Percentiles rank a stretch among this genome's conserved stretches.
Evolutionary conservation across 1,140 invertebrate species (phyloP).

Genomic region (Sminthurides bifidus): DNA sequence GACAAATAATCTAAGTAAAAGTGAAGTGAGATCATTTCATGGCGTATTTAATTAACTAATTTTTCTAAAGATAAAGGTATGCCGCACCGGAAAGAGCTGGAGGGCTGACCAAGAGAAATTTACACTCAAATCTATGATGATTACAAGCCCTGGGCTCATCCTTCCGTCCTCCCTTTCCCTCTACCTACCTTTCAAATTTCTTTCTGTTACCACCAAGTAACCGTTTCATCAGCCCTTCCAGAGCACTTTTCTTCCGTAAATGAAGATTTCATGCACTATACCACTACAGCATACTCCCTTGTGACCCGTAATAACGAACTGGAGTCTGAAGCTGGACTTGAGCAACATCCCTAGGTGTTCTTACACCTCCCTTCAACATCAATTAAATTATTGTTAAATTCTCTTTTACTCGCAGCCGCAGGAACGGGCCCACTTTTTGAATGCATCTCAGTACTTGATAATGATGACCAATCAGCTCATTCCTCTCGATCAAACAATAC

Average conservation of each 20-base stretch:
- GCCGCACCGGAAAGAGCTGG: background rate
- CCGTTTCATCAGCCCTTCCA: background rate
- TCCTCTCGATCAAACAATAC: no score
- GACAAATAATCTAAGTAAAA: slow-evolving; percentile 5
- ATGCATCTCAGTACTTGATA: no score
- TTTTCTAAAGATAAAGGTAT: background rate
- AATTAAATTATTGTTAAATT: no score
- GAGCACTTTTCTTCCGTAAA: no score
- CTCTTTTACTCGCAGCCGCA: no score
- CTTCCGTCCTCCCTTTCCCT: background rate
- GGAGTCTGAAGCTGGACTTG: background rate
- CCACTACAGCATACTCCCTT: background rate
- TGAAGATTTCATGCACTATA: background rate
- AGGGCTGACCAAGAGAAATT: slow-evolving; percentile 9
- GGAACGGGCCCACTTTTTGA: no score
- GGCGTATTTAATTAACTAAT: slow-evolving; percentile 6
- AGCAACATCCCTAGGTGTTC: no score
- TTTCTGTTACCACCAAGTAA: background rate
- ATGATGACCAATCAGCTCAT: no score
- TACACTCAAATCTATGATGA: slow-evolving; percentile 3
- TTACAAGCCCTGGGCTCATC: background rate
- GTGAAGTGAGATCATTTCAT: slow-evolving; percentile 5
- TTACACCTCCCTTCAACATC: no score
- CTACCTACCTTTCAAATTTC: background rate
- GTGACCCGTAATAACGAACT: background rate